Base-by-base conservation (phyloP, 2,888 invertebrate genomes). In the Proisotoma minuta region DNA sequence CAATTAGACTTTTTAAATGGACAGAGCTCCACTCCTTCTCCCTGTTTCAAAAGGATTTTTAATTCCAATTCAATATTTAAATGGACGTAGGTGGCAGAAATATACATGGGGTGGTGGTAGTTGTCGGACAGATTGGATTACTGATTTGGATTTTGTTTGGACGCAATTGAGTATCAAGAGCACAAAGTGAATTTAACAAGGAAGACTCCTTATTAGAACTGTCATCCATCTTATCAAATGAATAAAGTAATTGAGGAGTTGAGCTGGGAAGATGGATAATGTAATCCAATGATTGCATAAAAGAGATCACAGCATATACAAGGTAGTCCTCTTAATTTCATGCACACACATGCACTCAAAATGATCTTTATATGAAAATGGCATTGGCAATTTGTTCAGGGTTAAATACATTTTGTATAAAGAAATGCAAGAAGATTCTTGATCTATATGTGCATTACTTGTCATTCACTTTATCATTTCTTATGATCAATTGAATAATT, bases 351-450 rank as follows among this genome's bases (percentile, higher is more conserved):
- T 34, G 34, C 34, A 34, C 34, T 34, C 34, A 10, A 47, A 18
- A 47, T 47, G 47, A 47, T 47, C 12, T 10, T 47, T 4, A 27
- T 24, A 15, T 10, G 27, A 10, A 52, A 24, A 52, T 52, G 52
- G 29, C 52, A 52, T 52, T 52, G 52, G 26, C 10, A 12, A 15
- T 28, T 52, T 52, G 52, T 52, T 52, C 52, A 52, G 52, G 52
- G 52, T 29, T 52, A 29, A 52, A 24, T 26, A 27, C 18, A 52
- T 52, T 34, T 10, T 34, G 34, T 34, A 15, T 15, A 34, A 34
- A 34, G n/a, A n/a, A n/a, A n/a, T n/a, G n/a, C n/a, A n/a, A n/a
- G n/a, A n/a, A n/a, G n/a, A n/a, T n/a, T n/a, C n/a, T n/a, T n/a
- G n/a, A n/a, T n/a, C n/a, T n/a, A n/a, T n/a, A n/a, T n/a, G n/a